Evolutionary conservation across 2,888 invertebrate genomes (phyloP).

Genomic region (Cephus spinipes): DNA sequence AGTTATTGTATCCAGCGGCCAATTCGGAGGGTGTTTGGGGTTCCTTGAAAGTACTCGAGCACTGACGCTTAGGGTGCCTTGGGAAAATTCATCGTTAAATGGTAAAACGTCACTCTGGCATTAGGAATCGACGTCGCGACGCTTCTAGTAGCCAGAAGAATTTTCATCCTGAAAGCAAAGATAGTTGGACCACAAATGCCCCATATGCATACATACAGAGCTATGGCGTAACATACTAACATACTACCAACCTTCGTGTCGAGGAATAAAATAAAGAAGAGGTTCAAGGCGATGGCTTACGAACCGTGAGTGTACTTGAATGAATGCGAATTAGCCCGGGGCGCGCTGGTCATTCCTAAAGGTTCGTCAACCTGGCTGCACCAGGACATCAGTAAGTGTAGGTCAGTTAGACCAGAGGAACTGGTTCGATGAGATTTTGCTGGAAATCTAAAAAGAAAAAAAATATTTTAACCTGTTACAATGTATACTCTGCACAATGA

Average conservation of each 20-base stretch:
- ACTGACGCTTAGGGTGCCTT: neutral
- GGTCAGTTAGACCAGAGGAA: slow-evolving; percentile 55
- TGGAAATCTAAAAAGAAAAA: too few relatives aligned
- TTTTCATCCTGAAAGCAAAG: too few relatives aligned
- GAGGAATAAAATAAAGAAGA: neutral
- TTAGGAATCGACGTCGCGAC: too few relatives aligned
- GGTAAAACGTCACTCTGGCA: neutral
- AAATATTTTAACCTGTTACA: slow-evolving; percentile 34
- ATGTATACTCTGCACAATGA: too few relatives aligned
- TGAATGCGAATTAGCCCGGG: neutral
- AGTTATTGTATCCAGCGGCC: slow-evolving; percentile 58
- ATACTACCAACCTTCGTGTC: too few relatives aligned
- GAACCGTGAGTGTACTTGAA: neutral
- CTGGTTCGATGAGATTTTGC: slow-evolving; percentile 39
- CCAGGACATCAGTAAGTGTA: slow-evolving; percentile 21
- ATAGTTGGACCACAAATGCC: too few relatives aligned
- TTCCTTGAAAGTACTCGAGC: slow-evolving; percentile 13
- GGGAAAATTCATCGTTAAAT: slow-evolving; percentile 9
- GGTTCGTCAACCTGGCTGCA: too few relatives aligned
- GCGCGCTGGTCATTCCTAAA: too few relatives aligned
- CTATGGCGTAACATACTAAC: too few relatives aligned
- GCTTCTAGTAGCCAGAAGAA: too few relatives aligned
- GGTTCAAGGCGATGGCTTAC: neutral
- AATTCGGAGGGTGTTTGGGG: slow-evolving; percentile 39
- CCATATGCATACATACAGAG: too few relatives aligned